Conservation (phyloP, 2,888 invertebrate genomes). For the Epinotia bilunana region DNA sequence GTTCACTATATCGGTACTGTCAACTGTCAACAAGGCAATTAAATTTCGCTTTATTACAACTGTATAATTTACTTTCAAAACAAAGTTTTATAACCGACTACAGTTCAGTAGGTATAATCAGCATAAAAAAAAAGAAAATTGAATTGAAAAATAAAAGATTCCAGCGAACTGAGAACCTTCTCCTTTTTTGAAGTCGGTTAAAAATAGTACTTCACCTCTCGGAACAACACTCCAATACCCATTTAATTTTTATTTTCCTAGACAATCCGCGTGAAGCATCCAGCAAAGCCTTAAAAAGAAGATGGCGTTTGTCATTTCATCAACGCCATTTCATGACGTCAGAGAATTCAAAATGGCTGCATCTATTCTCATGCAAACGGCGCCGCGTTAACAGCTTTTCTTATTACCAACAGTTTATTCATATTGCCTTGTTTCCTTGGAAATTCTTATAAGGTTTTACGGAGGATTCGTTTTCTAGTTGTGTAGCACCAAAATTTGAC, state of each 20-base stretch:
- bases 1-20: no score
- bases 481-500: no score
- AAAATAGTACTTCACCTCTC: no score
- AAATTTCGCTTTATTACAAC: no score
- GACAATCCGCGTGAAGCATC: neutral
- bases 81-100: no score
- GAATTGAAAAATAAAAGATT: no score
- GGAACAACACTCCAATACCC: neutral
- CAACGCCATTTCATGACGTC: slow-evolving; percentile 25
- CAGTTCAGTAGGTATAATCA: no score
- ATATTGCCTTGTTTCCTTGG: neutral
- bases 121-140: no score
- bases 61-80: no score
- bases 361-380: neutral
- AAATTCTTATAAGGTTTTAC: neutral
- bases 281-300: slow-evolving; percentile 8
- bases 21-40: no score
- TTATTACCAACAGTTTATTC: neutral
- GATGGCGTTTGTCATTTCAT: slow-evolving; percentile 5
- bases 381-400: neutral
- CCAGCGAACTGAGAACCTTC: no score
- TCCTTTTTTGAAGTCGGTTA: no score
- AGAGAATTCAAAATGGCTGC: neutral
- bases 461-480: neutral
- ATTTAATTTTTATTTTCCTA: neutral